Evolutionary conservation across 2,113 vertebrate species (phyloP).

Genomic region (Tetrao urogallus): DNA sequence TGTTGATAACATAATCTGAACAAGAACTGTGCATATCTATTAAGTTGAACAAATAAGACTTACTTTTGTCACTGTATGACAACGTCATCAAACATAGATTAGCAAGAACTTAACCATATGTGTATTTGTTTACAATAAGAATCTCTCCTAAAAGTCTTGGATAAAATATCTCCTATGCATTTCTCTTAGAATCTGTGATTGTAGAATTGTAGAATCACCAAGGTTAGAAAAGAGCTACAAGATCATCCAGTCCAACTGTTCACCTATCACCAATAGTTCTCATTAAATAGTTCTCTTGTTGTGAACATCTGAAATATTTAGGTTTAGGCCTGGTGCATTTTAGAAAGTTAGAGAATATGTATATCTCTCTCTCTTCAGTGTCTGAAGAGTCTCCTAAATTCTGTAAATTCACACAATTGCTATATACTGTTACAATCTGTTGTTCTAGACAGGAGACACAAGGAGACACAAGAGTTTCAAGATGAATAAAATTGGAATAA

Average conservation of each 20-base stretch:
- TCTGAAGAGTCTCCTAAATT: background rate
- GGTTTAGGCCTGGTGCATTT: background rate
- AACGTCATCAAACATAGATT: background rate
- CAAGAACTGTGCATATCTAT: background rate
- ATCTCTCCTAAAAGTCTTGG: background rate
- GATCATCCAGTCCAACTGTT: no score
- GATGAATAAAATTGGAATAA: background rate
- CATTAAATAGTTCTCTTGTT: background rate
- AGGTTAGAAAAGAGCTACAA: no score
- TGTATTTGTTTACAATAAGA: background rate
- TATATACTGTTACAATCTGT: background rate
- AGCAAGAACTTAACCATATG: background rate
- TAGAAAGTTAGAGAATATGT: background rate
- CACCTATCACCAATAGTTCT: no score
- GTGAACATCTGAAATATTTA: background rate
- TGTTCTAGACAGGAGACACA: background rate
- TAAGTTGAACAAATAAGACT: background rate
- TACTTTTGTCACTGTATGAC: background rate
- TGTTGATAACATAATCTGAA: background rate
- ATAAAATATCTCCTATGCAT: background rate
- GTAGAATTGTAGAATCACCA: no score
- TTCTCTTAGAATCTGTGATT: background rate
- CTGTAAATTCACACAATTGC: background rate
- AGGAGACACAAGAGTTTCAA: background rate
- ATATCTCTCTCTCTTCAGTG: background rate